Conservation (phyloP, 2,797 vertebrate genomes). For the Karalla daura region DNA sequence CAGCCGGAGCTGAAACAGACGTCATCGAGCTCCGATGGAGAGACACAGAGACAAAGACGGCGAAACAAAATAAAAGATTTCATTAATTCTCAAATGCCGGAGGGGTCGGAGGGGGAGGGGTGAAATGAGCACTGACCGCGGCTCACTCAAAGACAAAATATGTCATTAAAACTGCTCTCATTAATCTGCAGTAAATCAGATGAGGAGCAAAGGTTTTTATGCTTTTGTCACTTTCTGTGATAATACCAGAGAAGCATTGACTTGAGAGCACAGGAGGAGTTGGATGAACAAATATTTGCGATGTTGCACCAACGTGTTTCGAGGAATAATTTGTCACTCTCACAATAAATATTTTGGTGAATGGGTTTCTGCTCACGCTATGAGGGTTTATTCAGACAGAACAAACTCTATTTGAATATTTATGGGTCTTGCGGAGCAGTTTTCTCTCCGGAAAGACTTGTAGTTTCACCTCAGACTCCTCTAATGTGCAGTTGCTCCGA, state of each 20-base stretch:
- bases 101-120: neutral
- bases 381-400: neutral
- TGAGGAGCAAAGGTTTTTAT: neutral
- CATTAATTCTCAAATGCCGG: neutral
- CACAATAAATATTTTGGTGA: neutral
- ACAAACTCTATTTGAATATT: neutral
- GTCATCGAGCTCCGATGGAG: conserved; percentile 56
- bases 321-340: neutral
- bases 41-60: conserved; percentile 17
- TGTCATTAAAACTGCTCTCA: neutral
- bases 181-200: neutral
- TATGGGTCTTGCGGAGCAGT: neutral
- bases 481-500: neutral
- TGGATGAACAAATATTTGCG: neutral
- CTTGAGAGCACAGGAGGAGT: neutral
- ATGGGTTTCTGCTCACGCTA: too few relatives aligned
- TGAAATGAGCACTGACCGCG: neutral
- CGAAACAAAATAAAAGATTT: conserved; percentile 1
- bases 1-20: conserved; percentile 61
- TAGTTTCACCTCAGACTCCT: neutral
- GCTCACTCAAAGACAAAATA: neutral
- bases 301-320: neutral
- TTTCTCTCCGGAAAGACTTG: neutral
- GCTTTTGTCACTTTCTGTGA: neutral
- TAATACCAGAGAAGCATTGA: too few relatives aligned